Conservation (phyloP, 35 echinoderm and acorn worm species). For the Anneissia japonica region DNA sequence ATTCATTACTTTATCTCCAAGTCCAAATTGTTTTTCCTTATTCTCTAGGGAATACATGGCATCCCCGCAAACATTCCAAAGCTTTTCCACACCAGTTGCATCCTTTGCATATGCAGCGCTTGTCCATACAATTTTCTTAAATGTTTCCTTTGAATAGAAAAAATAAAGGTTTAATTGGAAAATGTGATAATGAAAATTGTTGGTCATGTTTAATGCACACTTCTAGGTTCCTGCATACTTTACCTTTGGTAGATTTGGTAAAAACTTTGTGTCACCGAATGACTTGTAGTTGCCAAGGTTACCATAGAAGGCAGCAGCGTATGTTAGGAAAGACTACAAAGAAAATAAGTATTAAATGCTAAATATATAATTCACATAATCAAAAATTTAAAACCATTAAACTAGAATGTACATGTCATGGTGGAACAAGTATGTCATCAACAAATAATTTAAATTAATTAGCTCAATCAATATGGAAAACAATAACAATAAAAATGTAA, state of each 20-base stretch:
- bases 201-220: too few species aligned
- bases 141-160: slow-evolving; percentile 58
- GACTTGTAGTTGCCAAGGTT: slow-evolving; percentile 99
- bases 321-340: slow-evolving; percentile 79
- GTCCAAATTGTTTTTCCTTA: slow-evolving; percentile 71
- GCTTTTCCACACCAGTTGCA: slow-evolving; percentile 40
- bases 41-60: slow-evolving; percentile 53
- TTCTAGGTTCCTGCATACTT: too few species aligned
- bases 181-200: too few species aligned
- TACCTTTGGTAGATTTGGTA: slow-evolving; percentile 90
- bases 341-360: neutral
- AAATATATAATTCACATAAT: too few species aligned
- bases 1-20: slow-evolving; percentile 88
- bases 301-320: slow-evolving; percentile 80
- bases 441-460: too few species aligned
- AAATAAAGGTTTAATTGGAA: too few species aligned
- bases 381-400: too few species aligned
- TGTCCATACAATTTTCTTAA: slow-evolving; percentile 52
- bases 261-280: slow-evolving; percentile 98
- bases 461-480: too few species aligned
- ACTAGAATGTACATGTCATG: neutral
- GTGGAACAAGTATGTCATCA: too few species aligned
- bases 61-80: slow-evolving; percentile 45
- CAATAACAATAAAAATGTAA: too few species aligned
- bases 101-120: slow-evolving; percentile 78